Evolutionary conservation across 2,888 invertebrate genomes (phyloP).

Genomic region (Scaptomyza cyrtandrae): DNA sequence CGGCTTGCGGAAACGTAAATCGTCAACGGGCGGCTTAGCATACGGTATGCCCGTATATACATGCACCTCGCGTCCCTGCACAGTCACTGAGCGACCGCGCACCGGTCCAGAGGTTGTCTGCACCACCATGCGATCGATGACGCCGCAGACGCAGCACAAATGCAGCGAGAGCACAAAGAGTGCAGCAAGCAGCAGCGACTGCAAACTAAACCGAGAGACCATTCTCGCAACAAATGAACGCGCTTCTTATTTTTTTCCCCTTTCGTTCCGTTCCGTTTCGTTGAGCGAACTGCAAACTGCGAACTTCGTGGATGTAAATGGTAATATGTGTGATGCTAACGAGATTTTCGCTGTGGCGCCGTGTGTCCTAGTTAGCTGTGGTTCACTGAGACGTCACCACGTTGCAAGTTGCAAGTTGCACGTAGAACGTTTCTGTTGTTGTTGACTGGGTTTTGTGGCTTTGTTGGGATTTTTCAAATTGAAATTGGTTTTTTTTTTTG

Average conservation of each 20-base stretch:
- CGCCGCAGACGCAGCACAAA: slow-evolving; percentile 79
- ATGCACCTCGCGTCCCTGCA: slow-evolving; percentile 93
- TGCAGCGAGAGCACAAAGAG: slow-evolving; percentile 77
- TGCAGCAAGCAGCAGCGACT: slow-evolving; percentile 58
- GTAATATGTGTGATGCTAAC: slow-evolving; percentile 20
- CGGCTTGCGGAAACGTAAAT: slow-evolving; percentile 93
- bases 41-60: slow-evolving; percentile 96
- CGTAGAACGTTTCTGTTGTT: slow-evolving; percentile 1
- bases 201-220: slow-evolving; percentile 53
- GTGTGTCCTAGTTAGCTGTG: slow-evolving; percentile 59
- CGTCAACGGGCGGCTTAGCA: slow-evolving; percentile 94
- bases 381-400: slow-evolving; percentile 59
- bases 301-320: slow-evolving; percentile 4
- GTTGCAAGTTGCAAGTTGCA: slow-evolving; percentile 18
- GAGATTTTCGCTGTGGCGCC: slow-evolving; percentile 41
- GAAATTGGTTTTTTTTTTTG: slow-evolving; percentile 6
- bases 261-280: neutral
- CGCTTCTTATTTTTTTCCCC: slow-evolving; percentile 2
- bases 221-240: slow-evolving; percentile 50
- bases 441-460: slow-evolving; percentile 12
- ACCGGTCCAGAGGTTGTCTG: slow-evolving; percentile 93
- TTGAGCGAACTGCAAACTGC: neutral
- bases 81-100: slow-evolving; percentile 91
- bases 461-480: slow-evolving; percentile 19
- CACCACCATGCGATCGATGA: slow-evolving; percentile 90